A percentile compares a stretch with the other conserved stretches of the same genome.
Conservation (phyloP, 2,113 vertebrate species). For the Phasianus colchicus region DNA sequence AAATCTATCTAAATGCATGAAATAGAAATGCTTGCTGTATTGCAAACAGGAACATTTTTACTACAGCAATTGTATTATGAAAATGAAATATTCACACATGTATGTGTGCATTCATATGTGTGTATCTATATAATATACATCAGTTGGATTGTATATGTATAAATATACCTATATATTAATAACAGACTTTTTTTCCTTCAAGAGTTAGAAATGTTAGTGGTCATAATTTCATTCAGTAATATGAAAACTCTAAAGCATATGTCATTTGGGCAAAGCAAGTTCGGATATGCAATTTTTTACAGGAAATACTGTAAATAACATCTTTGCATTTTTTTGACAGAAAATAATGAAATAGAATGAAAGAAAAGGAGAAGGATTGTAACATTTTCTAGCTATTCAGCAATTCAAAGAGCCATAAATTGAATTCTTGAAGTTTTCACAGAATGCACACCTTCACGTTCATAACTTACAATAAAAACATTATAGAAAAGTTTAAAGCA, state of each 20-base stretch:
- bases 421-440: neutral
- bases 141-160: neutral
- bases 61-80: neutral
- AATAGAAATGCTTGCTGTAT: neutral
- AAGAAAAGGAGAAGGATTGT: neutral
- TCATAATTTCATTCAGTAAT: neutral
- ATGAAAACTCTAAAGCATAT: neutral
- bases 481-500: neutral
- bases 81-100: neutral
- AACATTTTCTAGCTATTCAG: neutral
- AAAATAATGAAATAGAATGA: neutral
- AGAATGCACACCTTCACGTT: neutral
- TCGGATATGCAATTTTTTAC: neutral
- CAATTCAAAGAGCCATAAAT: neutral
- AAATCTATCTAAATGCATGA: neutral
- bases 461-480: neutral
- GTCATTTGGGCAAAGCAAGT: neutral
- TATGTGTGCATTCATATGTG: neutral
- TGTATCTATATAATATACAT: neutral
- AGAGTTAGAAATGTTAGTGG: neutral
- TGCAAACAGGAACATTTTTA: neutral
- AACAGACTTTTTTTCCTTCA: neutral
- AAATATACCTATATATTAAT: neutral
- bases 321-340: no score
- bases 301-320: neutral